phyloP scores from a whole-genome alignment of 2,797 vertebrate genomes.

The Anguilla obscura region DNA sequence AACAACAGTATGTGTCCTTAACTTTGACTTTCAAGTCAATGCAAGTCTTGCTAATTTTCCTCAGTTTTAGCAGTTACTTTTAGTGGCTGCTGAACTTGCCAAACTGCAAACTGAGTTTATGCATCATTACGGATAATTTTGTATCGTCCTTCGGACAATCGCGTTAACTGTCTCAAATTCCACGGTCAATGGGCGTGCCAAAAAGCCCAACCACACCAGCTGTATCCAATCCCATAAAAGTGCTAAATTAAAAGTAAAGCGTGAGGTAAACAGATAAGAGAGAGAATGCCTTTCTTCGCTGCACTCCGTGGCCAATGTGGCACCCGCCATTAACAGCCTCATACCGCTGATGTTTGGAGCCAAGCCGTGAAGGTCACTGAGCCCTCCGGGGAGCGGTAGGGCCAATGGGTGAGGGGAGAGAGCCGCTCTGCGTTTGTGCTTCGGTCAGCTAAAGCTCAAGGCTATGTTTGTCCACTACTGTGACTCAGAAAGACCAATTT shows the following conservation, averaged over 20 bases:
- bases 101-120: too few species aligned
- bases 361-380: not conserved
- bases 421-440: not conserved
- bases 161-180: too few species aligned
- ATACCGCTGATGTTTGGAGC: not conserved
- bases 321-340: not conserved
- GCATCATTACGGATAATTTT: too few species aligned
- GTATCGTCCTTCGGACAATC: too few species aligned
- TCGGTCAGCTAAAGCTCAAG: not conserved
- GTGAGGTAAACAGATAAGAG: not conserved
- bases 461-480: not conserved
- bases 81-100: too few species aligned
- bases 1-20: too few species aligned
- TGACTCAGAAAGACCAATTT: not conserved
- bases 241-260: not conserved
- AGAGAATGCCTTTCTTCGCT: not conserved
- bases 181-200: too few species aligned
- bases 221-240: too few species aligned
- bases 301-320: not conserved
- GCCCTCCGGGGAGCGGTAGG: not conserved
- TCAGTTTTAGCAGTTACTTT: too few species aligned
- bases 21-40: too few species aligned
- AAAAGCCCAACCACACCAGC: too few species aligned
- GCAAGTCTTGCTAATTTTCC: too few species aligned
- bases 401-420: not conserved